Base-by-base conservation (phyloP, 1,140 invertebrate species). In the Drosophila neocordata region DNA sequence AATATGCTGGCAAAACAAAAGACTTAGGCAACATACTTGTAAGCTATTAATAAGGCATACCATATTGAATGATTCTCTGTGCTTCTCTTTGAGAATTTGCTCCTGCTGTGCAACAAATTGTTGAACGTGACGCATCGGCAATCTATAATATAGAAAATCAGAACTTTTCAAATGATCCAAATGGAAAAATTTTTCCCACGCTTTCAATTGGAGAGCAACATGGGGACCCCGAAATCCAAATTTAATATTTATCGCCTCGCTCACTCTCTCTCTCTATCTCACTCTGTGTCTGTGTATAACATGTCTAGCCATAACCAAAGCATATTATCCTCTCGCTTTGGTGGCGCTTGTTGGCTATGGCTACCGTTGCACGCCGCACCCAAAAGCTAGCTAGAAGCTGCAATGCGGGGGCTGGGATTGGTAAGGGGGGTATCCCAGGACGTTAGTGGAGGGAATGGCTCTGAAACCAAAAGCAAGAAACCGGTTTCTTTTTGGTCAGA, bases 21-120 rank as follows among this genome's bases (percentile, higher is more conserved):
- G 83, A 87, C 79, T 87, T 77, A 87, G 60, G 72, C 83, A 88
- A 79, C 83, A 52, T 88, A 87, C 83, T 77, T 59, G 75, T 3
- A 15, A 8, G 57, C 61, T 27, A 41, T 48, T 69, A 69, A 75
- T 61, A 62, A n/a, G n/a, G n/a, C n/a, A n/a, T n/a, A n/a, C n/a
- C n/a, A n/a, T n/a, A 71, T 51, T 31, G 27, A 31, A 31, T 7
- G 1, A 31, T 31, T 31, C 27, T 31, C 27, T 31, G 4, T 31
- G 57, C 22, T 56, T 59, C 27, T 37, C 31, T 53, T 48, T 58
- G 35, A 37, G 12, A 53, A 61, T 52, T 44, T 20, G 44, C 27
- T 65, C 67, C 60, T 60, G 64, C 69, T 71, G 69, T 56, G 64
- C 31, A 51, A 48, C 63, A 37, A 66, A 66, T 66, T 60, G 63